phyloP scores from a whole-genome alignment of 2,113 vertebrate genomes.

The Gallinago paraguaiae region DNA sequence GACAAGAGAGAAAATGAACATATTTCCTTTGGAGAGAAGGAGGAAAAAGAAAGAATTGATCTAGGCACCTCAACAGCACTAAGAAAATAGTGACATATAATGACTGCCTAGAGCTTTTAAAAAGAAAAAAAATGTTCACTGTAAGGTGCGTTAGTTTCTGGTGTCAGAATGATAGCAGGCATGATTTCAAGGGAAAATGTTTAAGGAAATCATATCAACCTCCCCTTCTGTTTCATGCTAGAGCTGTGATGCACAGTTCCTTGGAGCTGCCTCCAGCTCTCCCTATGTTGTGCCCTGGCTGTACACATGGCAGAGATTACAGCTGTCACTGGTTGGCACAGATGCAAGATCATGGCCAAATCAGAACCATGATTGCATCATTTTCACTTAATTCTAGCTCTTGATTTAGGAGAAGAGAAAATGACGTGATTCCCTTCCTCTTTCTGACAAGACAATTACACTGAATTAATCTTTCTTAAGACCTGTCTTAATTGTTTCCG shows the following conservation, averaged over 20 bases:
- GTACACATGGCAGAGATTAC: not conserved
- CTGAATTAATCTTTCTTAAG: not conserved
- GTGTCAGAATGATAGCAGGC: not conserved
- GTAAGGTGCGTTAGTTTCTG: not conserved
- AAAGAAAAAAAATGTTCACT: not conserved
- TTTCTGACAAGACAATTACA: not conserved
- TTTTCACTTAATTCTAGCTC: not conserved
- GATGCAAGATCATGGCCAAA: not conserved
- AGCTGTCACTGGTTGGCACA: not conserved
- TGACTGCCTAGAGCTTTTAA: not conserved
- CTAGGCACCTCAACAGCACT: not conserved
- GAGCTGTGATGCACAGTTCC: not conserved
- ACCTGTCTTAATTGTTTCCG: not conserved
- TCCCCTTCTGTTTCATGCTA: not conserved
- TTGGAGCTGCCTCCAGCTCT: not conserved
- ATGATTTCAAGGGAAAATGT: not conserved
- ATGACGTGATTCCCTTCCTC: not conserved
- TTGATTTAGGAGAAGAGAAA: slow-evolving; percentile 7
- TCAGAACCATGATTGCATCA: not conserved
- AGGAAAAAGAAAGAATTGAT: not conserved
- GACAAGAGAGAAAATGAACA: not conserved
- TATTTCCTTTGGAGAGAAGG: not conserved
- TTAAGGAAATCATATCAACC: not conserved
- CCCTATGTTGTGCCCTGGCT: not conserved
- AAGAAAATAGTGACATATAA: not conserved